A percentile compares a stretch with the other conserved stretches of the same genome.
These are phyloP conservation scores for Cydia pomonella DNA, from an alignment of 1,140 invertebrate genomes.

Conservation along the genomic window DNA sequence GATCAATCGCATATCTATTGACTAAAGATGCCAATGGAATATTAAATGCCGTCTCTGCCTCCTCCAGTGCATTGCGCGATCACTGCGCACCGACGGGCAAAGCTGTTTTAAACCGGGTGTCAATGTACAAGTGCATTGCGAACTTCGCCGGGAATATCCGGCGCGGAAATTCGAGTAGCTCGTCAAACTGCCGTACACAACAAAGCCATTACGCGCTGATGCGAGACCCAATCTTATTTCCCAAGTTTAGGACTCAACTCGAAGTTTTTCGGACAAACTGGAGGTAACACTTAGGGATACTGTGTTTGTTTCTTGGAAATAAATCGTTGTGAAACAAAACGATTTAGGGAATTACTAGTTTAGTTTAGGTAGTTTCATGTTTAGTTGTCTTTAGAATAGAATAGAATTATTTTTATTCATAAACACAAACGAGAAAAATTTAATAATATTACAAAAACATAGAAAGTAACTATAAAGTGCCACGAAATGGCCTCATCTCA, in stretches of 20 bases:
- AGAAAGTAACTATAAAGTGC: too few species aligned
- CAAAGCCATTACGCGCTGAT: slow-evolving; percentile 59
- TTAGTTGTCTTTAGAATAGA: slow-evolving; percentile 31
- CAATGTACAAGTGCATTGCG: slow-evolving; percentile 39
- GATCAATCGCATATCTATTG: not conserved
- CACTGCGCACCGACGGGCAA: not conserved
- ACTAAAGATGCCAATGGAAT: slow-evolving; percentile 1
- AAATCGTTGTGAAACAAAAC: slow-evolving; percentile 28
- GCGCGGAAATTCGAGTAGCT: slow-evolving; percentile 49
- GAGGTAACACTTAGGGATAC: slow-evolving; percentile 19
- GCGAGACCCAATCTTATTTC: slow-evolving; percentile 57
- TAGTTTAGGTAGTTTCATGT: slow-evolving; percentile 24
- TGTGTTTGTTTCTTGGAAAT: slow-evolving; percentile 1
- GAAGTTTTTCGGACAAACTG: slow-evolving; percentile 44
- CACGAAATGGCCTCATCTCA: too few species aligned
- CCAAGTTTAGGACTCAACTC: slow-evolving; percentile 53
- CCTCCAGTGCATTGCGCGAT: not conserved
- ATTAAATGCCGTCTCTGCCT: slow-evolving; percentile 1
- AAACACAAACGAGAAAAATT: too few species aligned
- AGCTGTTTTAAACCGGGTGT: slow-evolving; percentile 34
- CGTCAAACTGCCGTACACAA: slow-evolving; percentile 61
- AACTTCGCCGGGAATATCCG: slow-evolving; percentile 51
- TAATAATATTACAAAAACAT: too few species aligned
- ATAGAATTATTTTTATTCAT: too few species aligned
- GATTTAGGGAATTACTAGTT: not conserved